A percentile compares a stretch with the other conserved stretches of the same genome.
phyloP scores from a whole-genome alignment of 2,113 vertebrate genomes.

The Alligator sinensis region DNA sequence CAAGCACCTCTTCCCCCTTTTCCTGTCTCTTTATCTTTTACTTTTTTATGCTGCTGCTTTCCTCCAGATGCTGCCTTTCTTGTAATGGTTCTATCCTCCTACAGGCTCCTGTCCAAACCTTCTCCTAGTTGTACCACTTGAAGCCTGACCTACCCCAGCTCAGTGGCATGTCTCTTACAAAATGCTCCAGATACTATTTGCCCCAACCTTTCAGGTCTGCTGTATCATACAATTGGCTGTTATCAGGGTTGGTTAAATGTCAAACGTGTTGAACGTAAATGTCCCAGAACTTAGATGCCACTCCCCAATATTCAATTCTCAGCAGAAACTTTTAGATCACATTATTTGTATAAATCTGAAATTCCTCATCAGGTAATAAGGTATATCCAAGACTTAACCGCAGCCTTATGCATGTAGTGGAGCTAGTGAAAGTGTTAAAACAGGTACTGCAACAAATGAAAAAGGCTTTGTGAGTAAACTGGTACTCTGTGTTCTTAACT shows the following conservation, averaged over 20 bases:
- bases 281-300: not conserved
- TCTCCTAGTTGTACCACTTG: not conserved
- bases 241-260: not conserved
- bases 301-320: not conserved
- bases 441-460: not conserved
- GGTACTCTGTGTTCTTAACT: not conserved
- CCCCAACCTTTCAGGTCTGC: not conserved
- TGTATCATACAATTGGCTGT: not conserved
- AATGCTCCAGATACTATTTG: not conserved
- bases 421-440: slow-evolving; percentile 27
- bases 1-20: not conserved
- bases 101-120: not conserved
- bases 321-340: not conserved
- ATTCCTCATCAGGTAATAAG: not conserved
- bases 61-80: not conserved
- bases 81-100: not conserved
- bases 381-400: not conserved
- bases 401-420: not conserved
- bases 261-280: not conserved
- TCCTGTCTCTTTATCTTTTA: not conserved
- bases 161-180: not conserved
- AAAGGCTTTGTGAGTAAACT: not conserved
- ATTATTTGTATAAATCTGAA: not conserved
- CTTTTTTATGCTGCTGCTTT: not conserved
- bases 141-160: not conserved